A percentile compares a stretch with the other conserved stretches of the same genome.
These are phyloP conservation scores for Nothocercus julius DNA, from an alignment of 2,113 vertebrate species.

Conservation along the genomic window DNA sequence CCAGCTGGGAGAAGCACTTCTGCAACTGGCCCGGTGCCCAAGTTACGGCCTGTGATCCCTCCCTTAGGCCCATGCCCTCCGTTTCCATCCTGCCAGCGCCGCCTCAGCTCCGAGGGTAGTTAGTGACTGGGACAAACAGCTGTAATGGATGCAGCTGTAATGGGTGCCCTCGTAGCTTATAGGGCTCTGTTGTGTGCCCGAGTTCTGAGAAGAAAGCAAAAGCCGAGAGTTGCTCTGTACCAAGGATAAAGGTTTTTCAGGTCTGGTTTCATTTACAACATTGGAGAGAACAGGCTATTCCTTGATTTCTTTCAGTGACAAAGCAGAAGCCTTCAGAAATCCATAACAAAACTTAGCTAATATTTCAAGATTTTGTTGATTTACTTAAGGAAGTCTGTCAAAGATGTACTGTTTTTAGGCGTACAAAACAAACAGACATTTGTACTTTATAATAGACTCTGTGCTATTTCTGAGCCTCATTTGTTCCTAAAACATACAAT, in stretches of 20 bases:
- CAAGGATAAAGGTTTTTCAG: neutral
- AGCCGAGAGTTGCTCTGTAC: neutral
- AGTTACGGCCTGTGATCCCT: neutral
- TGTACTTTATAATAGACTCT: neutral
- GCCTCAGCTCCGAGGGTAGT: neutral
- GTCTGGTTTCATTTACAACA: neutral
- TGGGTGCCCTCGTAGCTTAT: rapidly evolving
- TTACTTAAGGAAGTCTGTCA: neutral
- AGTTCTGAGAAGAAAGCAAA: neutral
- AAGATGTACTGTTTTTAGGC: neutral
- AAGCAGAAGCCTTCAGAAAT: neutral
- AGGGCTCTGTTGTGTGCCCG: neutral
- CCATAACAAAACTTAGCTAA: neutral
- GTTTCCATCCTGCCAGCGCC: neutral
- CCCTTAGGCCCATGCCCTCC: neutral
- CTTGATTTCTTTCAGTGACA: neutral
- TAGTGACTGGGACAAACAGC: neutral
- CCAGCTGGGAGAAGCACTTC: neutral
- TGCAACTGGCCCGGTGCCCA: neutral
- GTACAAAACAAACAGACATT: neutral
- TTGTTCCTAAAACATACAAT: neutral
- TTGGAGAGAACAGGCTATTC: neutral
- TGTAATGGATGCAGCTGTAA: neutral
- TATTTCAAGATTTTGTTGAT: neutral
- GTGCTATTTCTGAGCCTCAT: neutral